These are phyloP conservation scores for Apotomis turbidana DNA, from an alignment of 2,888 invertebrate genomes.

Conservation along the genomic window DNA sequence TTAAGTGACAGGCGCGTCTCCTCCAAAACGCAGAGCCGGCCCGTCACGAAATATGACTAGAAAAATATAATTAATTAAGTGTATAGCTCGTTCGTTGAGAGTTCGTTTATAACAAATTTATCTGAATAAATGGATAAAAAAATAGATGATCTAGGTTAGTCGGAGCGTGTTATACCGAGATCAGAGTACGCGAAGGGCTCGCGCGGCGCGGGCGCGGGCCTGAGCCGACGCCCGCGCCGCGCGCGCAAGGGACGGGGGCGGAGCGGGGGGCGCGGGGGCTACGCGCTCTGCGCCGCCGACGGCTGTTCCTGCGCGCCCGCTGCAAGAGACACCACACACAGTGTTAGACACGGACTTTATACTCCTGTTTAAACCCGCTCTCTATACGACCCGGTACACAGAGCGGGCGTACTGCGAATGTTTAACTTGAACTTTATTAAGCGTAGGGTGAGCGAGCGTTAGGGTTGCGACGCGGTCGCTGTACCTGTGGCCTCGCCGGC, in stretches of 20 bases:
- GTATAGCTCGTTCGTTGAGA: slow-evolving; percentile 63
- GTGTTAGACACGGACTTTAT: slow-evolving; percentile 82
- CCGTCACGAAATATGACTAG: slow-evolving; percentile 73
- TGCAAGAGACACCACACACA: slow-evolving; percentile 84
- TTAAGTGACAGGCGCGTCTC: slow-evolving; percentile 75
- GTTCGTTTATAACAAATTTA: slow-evolving; percentile 64
- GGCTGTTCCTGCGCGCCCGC: slow-evolving; percentile 83
- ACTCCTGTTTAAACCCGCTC: slow-evolving; percentile 51
- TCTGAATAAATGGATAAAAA: slow-evolving; percentile 64
- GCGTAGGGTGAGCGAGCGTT: slow-evolving; percentile 76
- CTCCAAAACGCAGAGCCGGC: slow-evolving; percentile 70
- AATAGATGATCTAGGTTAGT: slow-evolving; percentile 78
- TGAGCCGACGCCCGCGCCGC: slow-evolving; percentile 52
- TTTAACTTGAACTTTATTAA: slow-evolving; percentile 70
- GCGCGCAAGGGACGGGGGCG: slow-evolving; percentile 53
- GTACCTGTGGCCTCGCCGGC: slow-evolving; percentile 81
- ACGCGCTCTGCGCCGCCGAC: slow-evolving; percentile 84
- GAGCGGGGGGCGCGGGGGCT: slow-evolving; percentile 61
- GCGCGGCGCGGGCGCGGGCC: slow-evolving; percentile 54
- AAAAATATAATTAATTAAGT: slow-evolving; percentile 56
- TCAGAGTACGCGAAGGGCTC: slow-evolving; percentile 72
- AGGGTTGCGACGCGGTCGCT: slow-evolving; percentile 65
- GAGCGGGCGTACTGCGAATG: slow-evolving; percentile 41
- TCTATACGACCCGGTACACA: slow-evolving; percentile 20
- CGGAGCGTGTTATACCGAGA: slow-evolving; percentile 81